Conservation (phyloP, 2,113 vertebrate genomes). For the Oreochromis aureus region DNA sequence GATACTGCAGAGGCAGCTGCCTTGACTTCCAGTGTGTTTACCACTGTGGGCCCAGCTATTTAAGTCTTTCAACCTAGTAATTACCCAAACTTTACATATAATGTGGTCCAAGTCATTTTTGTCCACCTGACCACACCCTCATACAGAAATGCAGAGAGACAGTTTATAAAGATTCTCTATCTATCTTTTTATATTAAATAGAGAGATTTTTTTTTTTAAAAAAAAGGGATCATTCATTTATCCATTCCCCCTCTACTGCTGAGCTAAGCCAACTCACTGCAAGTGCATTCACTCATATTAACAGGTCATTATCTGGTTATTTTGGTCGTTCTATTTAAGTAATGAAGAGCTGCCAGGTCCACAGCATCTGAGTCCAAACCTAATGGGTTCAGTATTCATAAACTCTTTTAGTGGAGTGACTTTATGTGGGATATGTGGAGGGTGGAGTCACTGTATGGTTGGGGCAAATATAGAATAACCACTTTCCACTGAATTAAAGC, state of each 20-base stretch:
- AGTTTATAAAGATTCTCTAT: background rate
- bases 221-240: background rate
- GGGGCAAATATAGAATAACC: conserved; percentile 70
- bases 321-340: conserved; percentile 10
- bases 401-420: conserved; percentile 44
- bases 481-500: conserved; percentile 64
- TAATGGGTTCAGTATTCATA: conserved; percentile 44
- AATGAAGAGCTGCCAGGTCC: conserved; percentile 1
- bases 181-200: background rate
- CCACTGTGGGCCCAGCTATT: conserved; percentile 64
- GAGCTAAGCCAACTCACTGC: background rate
- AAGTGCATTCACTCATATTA: background rate
- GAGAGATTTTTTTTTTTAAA: background rate
- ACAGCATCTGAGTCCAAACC: background rate
- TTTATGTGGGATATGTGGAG: conserved; percentile 62
- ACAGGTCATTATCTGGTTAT: conserved; percentile 33
- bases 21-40: conserved; percentile 52
- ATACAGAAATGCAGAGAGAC: conserved; percentile 1
- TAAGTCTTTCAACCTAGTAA: conserved; percentile 63
- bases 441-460: conserved; percentile 69
- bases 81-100: conserved; percentile 66
- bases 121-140: conserved; percentile 66
- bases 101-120: conserved; percentile 61
- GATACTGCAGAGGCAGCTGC: conserved; percentile 32
- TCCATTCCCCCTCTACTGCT: background rate